A percentile compares a stretch with the other conserved stretches of the same genome.
Evolutionary conservation across 2,888 invertebrate genomes (phyloP).

Genomic region (Dryobotodes eremita): DNA sequence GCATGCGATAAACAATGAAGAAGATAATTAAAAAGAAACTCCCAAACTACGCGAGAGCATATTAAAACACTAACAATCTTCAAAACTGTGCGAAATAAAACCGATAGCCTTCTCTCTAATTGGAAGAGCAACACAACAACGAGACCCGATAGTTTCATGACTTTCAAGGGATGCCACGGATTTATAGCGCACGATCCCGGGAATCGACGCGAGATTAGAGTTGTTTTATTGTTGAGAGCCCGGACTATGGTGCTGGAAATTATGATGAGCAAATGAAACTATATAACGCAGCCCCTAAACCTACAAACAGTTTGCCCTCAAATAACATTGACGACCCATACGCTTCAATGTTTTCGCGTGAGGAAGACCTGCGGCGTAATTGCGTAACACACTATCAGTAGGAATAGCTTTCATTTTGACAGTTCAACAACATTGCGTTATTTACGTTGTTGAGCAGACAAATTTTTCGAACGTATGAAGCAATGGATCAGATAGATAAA

Average conservation of each 20-base stretch:
- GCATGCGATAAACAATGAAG: background rate
- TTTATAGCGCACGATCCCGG: constrained; percentile 36
- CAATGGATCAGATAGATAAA: too few species aligned
- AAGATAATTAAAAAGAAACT: constrained; percentile 8
- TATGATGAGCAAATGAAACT: background rate
- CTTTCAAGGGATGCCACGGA: constrained; percentile 41
- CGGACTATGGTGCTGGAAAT: background rate
- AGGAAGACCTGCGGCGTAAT: too few species aligned
- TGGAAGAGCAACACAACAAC: constrained; percentile 38
- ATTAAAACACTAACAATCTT: constrained; percentile 3
- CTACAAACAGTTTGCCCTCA: too few species aligned
- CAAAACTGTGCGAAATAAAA: constrained; percentile 26
- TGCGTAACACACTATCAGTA: too few species aligned
- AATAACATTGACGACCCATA: too few species aligned
- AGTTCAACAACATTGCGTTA: too few species aligned
- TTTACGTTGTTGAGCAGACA: too few species aligned
- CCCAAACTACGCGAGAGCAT: background rate
- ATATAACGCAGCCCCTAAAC: background rate
- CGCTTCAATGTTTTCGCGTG: too few species aligned
- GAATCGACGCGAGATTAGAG: constrained; percentile 19
- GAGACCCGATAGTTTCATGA: constrained; percentile 48
- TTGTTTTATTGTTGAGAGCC: constrained; percentile 14
- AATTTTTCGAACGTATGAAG: too few species aligned
- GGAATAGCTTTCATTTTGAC: too few species aligned
- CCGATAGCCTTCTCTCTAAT: constrained; percentile 44